Evolutionary conservation across 2,797 vertebrate genomes (phyloP), one percentile per base, ranked within the genome.

Genomic region (Hoplostethus atlanticus): DNA sequence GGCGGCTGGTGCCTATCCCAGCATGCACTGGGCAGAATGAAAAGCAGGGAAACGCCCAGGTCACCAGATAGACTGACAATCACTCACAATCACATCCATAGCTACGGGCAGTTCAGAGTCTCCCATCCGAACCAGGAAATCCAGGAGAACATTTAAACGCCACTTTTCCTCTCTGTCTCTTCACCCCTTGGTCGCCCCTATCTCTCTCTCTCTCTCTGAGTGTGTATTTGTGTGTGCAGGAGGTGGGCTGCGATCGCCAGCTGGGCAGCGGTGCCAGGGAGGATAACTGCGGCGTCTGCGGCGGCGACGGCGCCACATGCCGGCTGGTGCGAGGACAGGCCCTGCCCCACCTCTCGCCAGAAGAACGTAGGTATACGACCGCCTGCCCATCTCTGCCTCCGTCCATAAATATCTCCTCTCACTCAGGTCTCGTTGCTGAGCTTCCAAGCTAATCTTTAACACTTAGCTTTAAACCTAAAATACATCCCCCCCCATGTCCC

Each of bases 271-370:
- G 91, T 0, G 94, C 96, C 88, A 96, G 94, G 76, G 96, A 97
- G 78, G 97, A 98, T 93, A 96, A 95, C 94, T 98, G 97, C 12
- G 97, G 97, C 2, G 80, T 97, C 61, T 98, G 97, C 36, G 95
- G 94, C 0, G 97, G 97, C 10, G 95, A 96, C 5, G 95, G 96
- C 71, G 95, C 97, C 54, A 96, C 96, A 0, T 98, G 97, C 90
- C 94, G 94, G 81, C 95, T 97, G 21, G 95, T 98, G 73, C 94
- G 96, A 80, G 97, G 97, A 84, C 97, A 98, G 74, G 87, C 94
- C 10, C 91, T 96, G 80, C 87, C 92, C 3, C 96, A 96, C 51
- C 86, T 96, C 62, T 95, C 96, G 61, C 81, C 94, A 4, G 96
- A 97, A 73, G 96, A 97, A 94, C 85, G 97, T 98, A 96, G 73